Percentiles rank a stretch among this genome's conserved stretches.
phyloP scores from a whole-genome alignment of 1,140 invertebrate species.

The Drosophila baimaii region DNA sequence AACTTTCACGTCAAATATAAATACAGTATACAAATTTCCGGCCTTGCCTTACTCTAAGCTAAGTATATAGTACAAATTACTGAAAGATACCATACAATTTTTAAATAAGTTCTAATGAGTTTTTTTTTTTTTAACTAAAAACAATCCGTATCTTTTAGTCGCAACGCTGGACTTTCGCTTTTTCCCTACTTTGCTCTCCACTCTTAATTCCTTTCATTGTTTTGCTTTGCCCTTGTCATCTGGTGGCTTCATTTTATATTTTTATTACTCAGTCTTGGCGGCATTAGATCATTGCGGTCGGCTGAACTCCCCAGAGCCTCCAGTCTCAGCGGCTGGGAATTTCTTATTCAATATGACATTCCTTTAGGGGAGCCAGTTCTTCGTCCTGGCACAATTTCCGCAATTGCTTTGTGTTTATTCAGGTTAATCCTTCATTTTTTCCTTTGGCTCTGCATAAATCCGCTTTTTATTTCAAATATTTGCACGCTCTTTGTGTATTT shows the following conservation, averaged over 20 bases:
- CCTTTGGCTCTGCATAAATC: constrained; percentile 52
- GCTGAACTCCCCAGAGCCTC: constrained; percentile 46
- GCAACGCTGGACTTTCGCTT: not conserved
- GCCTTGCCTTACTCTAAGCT: no score
- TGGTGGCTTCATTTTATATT: constrained; percentile 47
- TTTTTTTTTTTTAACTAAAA: no score
- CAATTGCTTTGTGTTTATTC: constrained; percentile 80
- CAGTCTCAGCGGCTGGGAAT: constrained; percentile 35
- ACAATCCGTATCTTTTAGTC: not conserved
- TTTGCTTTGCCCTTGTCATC: constrained; percentile 55
- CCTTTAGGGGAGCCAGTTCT: constrained; percentile 22
- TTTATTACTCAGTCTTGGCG: constrained; percentile 52
- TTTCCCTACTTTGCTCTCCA: constrained; percentile 16
- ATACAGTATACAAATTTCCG: no score
- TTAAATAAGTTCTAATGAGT: no score
- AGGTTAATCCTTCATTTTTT: constrained; percentile 69
- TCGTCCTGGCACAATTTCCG: constrained; percentile 64
- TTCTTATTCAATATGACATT: constrained; percentile 70
- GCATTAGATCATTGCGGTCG: constrained; percentile 77
- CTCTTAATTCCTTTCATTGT: constrained; percentile 66
- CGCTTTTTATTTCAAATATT: constrained; percentile 74
- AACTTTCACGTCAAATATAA: no score
- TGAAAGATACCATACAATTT: no score
- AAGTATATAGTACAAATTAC: no score
- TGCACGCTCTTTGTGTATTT: constrained; percentile 67